Base-by-base conservation (phyloP, 1,140 invertebrate species). In the Melanaphis sacchari region DNA sequence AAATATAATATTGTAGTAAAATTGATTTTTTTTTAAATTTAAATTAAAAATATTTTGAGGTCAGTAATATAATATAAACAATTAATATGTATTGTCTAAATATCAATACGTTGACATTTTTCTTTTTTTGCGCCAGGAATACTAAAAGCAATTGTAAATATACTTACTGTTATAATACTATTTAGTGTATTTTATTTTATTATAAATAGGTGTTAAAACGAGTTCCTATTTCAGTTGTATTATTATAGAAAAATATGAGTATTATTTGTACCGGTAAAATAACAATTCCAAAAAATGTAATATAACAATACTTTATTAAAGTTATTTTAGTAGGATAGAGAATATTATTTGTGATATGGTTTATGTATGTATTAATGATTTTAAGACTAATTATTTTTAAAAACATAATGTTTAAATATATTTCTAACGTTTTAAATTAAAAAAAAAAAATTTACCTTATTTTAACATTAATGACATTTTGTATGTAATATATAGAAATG, bases 21-120 rank as follows among this genome's bases (percentile, higher is more conserved):
- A n/a, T 76, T 4, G 3, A n/a, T n/a, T n/a, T n/a, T n/a, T n/a
- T n/a, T n/a, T n/a, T n/a, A n/a, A n/a, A n/a, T n/a, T 76, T 59
- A 21, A n/a, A 15, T 5, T n/a, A 66, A 18, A 76, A 15, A 76
- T 31, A 22, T 90, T 90, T 90, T 90, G 36, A 90, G 88, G 88
- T 90, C 36, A 90, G 49, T 26, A 90, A 26, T 36, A 5, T 49
- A 49, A 49, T 40, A 18, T 26, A 38, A 52, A 38, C 22, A 90
- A 54, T 54, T 90, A 90, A 90, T 54, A 90, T 54, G 36, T 54
- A 90, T 90, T 54, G 49, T 90, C 52, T 40, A 90, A 89, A 89
- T 40, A 40, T 21, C 36, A 26, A 49, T 18, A 89, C 49, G 1
- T 36, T 90, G n/a, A 54, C 24, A 24, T 38, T 54, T 89, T 87